phyloP scores from a whole-genome alignment of 2,888 invertebrate species.

The Pammene aurita region DNA sequence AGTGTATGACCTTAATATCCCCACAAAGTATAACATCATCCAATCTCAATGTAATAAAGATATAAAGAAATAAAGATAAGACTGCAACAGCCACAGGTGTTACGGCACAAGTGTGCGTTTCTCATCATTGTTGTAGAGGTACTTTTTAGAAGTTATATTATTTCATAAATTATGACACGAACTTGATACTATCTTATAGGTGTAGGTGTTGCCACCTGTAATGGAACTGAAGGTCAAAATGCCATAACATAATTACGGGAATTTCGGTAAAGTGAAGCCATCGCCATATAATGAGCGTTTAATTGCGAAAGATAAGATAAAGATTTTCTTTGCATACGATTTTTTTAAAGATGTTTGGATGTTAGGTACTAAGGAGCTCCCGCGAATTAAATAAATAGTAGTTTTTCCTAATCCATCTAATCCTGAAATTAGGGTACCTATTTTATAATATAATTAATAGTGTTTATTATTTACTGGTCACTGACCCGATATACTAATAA shows the following conservation, averaged over 20 bases:
- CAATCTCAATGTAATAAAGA: neutral
- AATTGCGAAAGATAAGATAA: neutral
- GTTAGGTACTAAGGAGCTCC: too few species aligned
- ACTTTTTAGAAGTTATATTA: neutral
- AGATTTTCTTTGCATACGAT: too few species aligned
- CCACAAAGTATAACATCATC: neutral
- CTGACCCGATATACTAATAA: slow-evolving; percentile 37
- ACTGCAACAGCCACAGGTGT: neutral
- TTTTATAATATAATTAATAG: too few species aligned
- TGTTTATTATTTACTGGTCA: neutral
- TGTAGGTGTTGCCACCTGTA: neutral
- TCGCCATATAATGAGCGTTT: neutral
- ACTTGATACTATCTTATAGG: slow-evolving; percentile 3
- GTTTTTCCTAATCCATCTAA: too few species aligned
- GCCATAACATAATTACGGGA: neutral
- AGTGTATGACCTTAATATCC: neutral
- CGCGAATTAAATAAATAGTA: too few species aligned
- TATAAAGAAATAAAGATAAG: neutral
- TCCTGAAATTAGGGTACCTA: too few species aligned
- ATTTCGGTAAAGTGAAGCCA: neutral
- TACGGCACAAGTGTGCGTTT: neutral
- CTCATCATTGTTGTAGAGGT: neutral
- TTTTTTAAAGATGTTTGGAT: too few species aligned
- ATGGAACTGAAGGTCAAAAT: neutral
- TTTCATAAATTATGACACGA: neutral